phyloP scores from a whole-genome alignment of 2,888 invertebrate genomes.

The Apocheima hispidaria region DNA sequence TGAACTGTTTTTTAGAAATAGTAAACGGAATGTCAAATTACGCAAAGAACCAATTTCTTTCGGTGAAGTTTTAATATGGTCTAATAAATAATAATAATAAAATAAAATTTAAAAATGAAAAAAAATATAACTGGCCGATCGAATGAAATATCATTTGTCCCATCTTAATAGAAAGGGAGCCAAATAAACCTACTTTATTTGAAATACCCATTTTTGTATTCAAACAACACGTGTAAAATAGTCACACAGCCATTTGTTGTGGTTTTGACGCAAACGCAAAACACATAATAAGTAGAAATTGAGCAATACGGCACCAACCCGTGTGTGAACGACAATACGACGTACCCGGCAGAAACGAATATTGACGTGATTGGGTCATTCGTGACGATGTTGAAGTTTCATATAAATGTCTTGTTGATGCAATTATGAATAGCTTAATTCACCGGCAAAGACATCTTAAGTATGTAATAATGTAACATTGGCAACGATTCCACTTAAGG shows the following conservation, averaged over 20 bases:
- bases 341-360: not conserved
- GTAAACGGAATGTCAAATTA: not conserved
- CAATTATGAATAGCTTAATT: not conserved
- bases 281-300: slow-evolving; percentile 14
- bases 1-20: slow-evolving; percentile 5
- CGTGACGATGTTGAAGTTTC: not conserved
- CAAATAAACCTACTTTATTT: not conserved
- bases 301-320: slow-evolving; percentile 14
- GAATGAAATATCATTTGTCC: too few relatives aligned
- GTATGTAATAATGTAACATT: slow-evolving; percentile 1
- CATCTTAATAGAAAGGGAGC: not conserved
- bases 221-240: slow-evolving; percentile 13
- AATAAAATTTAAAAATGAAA: not conserved
- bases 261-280: slow-evolving; percentile 14
- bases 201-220: not conserved
- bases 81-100: too few relatives aligned
- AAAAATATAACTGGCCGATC: not conserved
- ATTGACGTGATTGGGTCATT: slow-evolving; percentile 2
- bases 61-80: too few relatives aligned
- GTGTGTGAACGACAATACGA: not conserved
- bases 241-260: slow-evolving; percentile 9
- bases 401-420: not conserved
- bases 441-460: not conserved
- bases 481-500: too few relatives aligned
- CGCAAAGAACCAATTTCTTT: too few relatives aligned